phyloP scores from a whole-genome alignment of 2,113 vertebrate species.

The Antidorcas marsupialis region DNA sequence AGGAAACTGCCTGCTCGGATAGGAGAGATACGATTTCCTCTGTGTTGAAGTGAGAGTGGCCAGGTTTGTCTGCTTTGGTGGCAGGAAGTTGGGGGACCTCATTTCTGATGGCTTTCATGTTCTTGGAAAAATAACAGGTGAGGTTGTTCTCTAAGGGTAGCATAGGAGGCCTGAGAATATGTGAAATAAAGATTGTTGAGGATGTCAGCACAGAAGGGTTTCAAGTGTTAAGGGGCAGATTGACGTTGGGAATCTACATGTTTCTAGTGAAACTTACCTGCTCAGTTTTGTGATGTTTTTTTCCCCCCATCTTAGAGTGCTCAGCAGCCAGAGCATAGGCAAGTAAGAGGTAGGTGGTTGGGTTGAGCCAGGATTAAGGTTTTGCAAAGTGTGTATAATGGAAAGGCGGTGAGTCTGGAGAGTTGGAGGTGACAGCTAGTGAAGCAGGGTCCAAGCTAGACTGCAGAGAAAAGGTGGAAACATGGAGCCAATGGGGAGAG shows the following conservation, averaged over 20 bases:
- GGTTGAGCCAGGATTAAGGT: background rate
- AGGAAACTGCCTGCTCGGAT: background rate
- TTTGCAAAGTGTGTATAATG: background rate
- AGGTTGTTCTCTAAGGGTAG: background rate
- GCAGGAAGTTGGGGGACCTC: background rate
- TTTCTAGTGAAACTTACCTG: background rate
- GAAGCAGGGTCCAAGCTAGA: background rate
- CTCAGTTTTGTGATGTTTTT: background rate
- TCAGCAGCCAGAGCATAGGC: background rate
- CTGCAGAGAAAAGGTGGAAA: background rate
- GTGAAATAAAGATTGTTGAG: background rate
- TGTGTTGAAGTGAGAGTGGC: background rate
- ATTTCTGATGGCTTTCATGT: background rate
- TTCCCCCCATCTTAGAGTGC: rapidly evolving
- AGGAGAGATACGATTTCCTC: background rate
- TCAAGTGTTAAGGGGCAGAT: background rate
- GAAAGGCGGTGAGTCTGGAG: background rate
- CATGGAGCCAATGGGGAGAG: background rate
- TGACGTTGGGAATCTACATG: background rate
- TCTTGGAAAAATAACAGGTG: background rate
- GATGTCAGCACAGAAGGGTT: background rate
- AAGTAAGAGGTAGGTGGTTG: background rate
- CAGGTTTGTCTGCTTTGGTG: background rate
- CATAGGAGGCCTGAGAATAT: background rate
- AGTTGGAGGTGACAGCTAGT: background rate